phyloP scores from a whole-genome alignment of 2,113 vertebrate genomes.

The Peromyscus californicus region DNA sequence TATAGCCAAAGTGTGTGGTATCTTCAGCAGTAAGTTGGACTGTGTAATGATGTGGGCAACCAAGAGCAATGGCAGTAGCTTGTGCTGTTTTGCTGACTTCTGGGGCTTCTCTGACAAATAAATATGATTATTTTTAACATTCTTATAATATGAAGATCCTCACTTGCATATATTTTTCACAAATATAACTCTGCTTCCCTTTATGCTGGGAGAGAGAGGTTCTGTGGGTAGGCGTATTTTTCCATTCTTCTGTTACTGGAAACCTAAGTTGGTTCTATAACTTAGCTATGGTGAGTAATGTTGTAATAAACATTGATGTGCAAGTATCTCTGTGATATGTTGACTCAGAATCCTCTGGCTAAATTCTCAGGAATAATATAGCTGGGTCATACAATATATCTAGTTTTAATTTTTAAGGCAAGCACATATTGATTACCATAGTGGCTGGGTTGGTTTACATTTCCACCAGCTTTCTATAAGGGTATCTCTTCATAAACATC shows the following conservation, averaged over 20 bases:
- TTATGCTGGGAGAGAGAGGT: not conserved
- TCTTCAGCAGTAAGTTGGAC: not conserved
- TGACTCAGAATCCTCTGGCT: not conserved
- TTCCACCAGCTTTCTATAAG: not conserved
- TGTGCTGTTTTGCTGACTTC: not conserved
- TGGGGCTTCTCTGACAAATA: not conserved
- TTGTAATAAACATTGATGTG: not conserved
- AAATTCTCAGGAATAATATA: not conserved
- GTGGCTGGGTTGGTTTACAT: not conserved
- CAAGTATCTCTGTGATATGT: not conserved
- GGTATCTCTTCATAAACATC: not conserved
- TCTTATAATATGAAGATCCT: not conserved
- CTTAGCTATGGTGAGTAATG: not conserved
- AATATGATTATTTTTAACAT: not conserved
- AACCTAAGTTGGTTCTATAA: not conserved
- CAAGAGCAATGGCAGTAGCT: not conserved
- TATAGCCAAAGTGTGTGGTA: not conserved
- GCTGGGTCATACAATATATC: not conserved
- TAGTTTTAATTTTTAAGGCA: not conserved
- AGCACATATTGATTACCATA: not conserved
- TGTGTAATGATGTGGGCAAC: too few species aligned
- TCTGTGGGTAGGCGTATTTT: not conserved
- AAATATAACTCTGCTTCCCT: not conserved
- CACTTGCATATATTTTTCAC: not conserved
- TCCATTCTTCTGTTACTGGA: not conserved